Conservation (phyloP, 2,113 vertebrate species). For the Solea solea region DNA sequence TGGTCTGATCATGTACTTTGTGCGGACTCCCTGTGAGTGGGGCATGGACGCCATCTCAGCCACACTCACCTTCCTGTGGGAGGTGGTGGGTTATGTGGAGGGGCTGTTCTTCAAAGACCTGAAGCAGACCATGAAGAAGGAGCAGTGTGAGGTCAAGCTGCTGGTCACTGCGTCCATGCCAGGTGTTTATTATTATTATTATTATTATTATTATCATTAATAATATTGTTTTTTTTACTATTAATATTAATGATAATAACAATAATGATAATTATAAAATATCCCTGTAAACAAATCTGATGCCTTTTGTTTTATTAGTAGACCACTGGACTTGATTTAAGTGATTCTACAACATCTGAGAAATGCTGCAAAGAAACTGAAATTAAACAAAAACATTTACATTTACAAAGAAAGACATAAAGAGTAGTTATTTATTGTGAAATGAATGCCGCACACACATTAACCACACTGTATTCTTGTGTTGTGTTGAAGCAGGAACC, state of each 20-base stretch:
- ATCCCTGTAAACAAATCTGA: no score
- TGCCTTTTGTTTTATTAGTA: no score
- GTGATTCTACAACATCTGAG: no score
- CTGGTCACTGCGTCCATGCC: slow-evolving; percentile 98
- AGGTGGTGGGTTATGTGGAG: slow-evolving; percentile 97
- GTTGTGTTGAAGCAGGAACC: slow-evolving; percentile 79
- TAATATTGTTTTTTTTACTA: no score
- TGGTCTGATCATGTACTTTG: slow-evolving; percentile 98
- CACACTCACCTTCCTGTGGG: slow-evolving; percentile 97
- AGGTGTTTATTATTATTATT: slow-evolving; percentile 75
- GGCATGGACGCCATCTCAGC: slow-evolving; percentile 99
- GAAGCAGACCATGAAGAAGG: slow-evolving; percentile 99
- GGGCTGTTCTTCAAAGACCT: slow-evolving; percentile 99
- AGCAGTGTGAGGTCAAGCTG: slow-evolving; percentile 98
- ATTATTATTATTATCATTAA: no score
- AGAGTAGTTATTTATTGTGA: not conserved
- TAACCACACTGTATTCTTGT: no score
- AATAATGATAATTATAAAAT: no score
- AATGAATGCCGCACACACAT: not conserved
- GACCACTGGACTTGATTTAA: no score
- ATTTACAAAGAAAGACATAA: no score
- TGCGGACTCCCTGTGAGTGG: slow-evolving; percentile 97
- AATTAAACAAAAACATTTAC: no score
- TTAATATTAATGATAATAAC: no score
- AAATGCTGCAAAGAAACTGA: no score